A percentile compares a stretch with the other conserved stretches of the same genome.
These are phyloP conservation scores for Nixonia krombeini DNA, from an alignment of 1,140 invertebrate genomes.

Conservation along the genomic window DNA sequence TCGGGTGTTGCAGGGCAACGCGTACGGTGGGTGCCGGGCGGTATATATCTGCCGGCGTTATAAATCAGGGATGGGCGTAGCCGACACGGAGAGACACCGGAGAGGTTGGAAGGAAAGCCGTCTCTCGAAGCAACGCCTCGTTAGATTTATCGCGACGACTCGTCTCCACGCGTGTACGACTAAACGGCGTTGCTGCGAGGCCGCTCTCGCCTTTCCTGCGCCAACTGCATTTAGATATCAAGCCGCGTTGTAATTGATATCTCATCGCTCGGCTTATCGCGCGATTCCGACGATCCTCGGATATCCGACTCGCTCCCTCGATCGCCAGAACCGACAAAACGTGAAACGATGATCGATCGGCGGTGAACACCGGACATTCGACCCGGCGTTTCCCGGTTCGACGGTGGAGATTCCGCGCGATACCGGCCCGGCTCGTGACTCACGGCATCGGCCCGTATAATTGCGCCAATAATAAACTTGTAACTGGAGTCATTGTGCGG, in stretches of 20 bases:
- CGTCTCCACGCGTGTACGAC: conserved; percentile 24
- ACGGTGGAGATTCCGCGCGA: conserved; percentile 30
- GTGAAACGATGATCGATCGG: background rate
- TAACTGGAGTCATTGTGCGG: conserved; percentile 43
- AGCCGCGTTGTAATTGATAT: conserved; percentile 48
- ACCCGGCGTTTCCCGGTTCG: conserved; percentile 7
- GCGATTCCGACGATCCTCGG: conserved; percentile 7
- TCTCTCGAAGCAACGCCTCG: conserved; percentile 58
- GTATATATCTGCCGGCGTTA: conserved; percentile 49
- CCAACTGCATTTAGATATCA: conserved; percentile 48
- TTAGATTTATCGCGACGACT: conserved; percentile 59
- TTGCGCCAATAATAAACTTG: conserved; percentile 48
- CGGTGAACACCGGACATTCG: background rate
- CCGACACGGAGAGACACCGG: conserved; percentile 64
- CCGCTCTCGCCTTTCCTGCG: conserved; percentile 4
- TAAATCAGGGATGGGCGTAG: conserved; percentile 66
- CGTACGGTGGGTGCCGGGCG: conserved; percentile 43
- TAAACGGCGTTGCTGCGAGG: conserved; percentile 10
- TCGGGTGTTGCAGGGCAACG: conserved; percentile 32
- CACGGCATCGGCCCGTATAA: conserved; percentile 38
- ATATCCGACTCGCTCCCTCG: no score
- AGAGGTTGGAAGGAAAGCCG: conserved; percentile 63
- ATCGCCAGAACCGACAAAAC: no score
- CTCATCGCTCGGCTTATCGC: conserved; percentile 10
- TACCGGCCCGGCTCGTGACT: conserved; percentile 35